Evolutionary conservation across 2,888 invertebrate species (phyloP).

Genomic region (Cryptocephalus primarius): DNA sequence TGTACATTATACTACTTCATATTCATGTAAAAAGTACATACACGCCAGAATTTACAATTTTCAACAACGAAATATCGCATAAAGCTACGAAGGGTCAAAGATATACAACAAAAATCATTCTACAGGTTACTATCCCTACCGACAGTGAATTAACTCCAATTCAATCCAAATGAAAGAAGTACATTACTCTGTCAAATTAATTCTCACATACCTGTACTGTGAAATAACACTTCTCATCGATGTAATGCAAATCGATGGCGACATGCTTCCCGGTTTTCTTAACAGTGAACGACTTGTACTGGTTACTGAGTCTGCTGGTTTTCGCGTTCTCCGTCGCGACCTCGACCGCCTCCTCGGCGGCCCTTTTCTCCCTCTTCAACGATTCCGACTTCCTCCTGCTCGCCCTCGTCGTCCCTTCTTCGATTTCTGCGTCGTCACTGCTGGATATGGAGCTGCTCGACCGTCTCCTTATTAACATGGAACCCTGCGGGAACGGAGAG

Average conservation of each 20-base stretch:
- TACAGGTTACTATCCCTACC: too few relatives aligned
- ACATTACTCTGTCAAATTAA: too few relatives aligned
- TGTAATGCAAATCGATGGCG: slow-evolving; percentile 19
- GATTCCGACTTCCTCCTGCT: slow-evolving; percentile 7
- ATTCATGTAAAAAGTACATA: too few relatives aligned
- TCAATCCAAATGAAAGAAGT: too few relatives aligned
- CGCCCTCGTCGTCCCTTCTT: slow-evolving; percentile 28
- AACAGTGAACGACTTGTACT: slow-evolving; percentile 19
- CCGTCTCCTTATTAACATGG: slow-evolving; percentile 70
- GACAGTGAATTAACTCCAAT: too few relatives aligned
- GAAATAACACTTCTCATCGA: slow-evolving; percentile 16
- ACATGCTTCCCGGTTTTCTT: slow-evolving; percentile 21
- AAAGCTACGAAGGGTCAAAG: too few relatives aligned
- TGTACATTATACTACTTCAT: too few relatives aligned
- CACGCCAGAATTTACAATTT: too few relatives aligned
- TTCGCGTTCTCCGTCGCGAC: not conserved
- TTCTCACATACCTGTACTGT: slow-evolving; percentile 14
- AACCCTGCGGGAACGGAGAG: slow-evolving; percentile 60
- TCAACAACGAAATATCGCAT: too few relatives aligned
- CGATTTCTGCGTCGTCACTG: slow-evolving; percentile 34
- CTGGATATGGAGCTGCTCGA: slow-evolving; percentile 72
- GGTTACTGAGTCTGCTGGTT: not conserved
- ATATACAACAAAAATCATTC: too few relatives aligned
- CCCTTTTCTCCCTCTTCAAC: slow-evolving; percentile 1
- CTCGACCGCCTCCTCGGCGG: not conserved